Conservation (phyloP, 2,888 invertebrate genomes). For the Masnerella sp. region DNA sequence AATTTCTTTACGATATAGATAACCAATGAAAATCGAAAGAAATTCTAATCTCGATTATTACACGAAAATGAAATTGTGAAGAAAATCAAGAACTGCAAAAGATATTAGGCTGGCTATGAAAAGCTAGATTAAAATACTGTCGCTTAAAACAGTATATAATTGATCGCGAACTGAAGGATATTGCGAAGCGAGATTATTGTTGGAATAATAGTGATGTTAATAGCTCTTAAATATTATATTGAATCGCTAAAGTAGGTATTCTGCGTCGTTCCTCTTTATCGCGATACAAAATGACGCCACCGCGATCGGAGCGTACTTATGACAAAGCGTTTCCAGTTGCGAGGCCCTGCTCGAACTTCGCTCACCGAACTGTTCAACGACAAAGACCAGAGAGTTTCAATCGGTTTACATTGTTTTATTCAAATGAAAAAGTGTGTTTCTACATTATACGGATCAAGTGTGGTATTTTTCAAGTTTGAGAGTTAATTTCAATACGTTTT, state of each 20-base stretch:
- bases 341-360: neutral
- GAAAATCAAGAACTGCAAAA: neutral
- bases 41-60: too few species aligned
- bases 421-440: neutral
- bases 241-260: constrained; percentile 5
- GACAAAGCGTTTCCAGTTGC: constrained; percentile 5
- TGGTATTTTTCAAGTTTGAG: neutral
- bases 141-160: constrained; percentile 16
- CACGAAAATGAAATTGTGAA: too few species aligned
- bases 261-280: constrained; percentile 8
- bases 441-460: too few species aligned
- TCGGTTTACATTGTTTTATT: neutral
- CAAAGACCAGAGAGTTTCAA: neutral
- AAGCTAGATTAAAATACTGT: constrained; percentile 13
- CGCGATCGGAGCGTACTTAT: constrained; percentile 9
- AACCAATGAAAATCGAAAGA: too few species aligned
- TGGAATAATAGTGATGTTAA: constrained; percentile 14
- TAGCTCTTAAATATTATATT: constrained; percentile 23
- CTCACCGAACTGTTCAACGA: neutral
- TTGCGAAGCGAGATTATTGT: constrained; percentile 16
- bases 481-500: too few species aligned
- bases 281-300: constrained; percentile 17
- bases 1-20: too few species aligned
- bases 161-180: constrained; percentile 11
- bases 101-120: neutral